Percentiles rank a stretch among this genome's conserved stretches.
These are phyloP conservation scores for Eupithecia insigniata DNA, from an alignment of 2,888 invertebrate species.

Conservation along the genomic window DNA sequence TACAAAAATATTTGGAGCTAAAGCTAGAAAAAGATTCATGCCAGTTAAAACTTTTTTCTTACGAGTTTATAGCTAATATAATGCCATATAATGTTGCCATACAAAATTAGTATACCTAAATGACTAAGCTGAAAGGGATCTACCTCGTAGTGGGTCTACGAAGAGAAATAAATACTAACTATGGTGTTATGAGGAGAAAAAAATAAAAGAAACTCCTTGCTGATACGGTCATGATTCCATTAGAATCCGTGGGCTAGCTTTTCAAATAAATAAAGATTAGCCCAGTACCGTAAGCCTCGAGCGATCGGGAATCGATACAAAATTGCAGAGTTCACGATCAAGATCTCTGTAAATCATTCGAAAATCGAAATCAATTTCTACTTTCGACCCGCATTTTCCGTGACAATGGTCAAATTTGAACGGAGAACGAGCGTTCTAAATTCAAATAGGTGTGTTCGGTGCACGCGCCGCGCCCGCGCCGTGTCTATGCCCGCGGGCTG, in stretches of 20 bases:
- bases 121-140: not conserved
- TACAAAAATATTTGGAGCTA: not conserved
- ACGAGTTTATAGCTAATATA: not conserved
- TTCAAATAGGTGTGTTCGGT: conserved; percentile 63
- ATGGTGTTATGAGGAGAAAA: not conserved
- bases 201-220: not conserved
- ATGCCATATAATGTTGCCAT: not conserved
- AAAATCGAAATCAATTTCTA: conserved; percentile 46
- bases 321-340: conserved; percentile 46
- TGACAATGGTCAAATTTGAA: conserved; percentile 70
- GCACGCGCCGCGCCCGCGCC: conserved; percentile 59
- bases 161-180: not conserved
- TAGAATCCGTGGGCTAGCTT: conserved; percentile 30
- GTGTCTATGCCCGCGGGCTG: conserved; percentile 57
- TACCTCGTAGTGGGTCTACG: not conserved
- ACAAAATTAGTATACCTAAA: not conserved
- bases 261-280: conserved; percentile 38
- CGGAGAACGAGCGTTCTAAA: conserved; percentile 63
- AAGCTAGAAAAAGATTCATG: not conserved
- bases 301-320: conserved; percentile 35
- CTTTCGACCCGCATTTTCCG: conserved; percentile 55
- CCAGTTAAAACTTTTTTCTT: not conserved
- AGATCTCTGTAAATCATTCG: conserved; percentile 45
- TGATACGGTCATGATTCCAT: conserved; percentile 27
- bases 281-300: conserved; percentile 27